These are phyloP conservation scores for Vidua macroura DNA, from an alignment of 2,113 vertebrate species.

Conservation along the genomic window DNA sequence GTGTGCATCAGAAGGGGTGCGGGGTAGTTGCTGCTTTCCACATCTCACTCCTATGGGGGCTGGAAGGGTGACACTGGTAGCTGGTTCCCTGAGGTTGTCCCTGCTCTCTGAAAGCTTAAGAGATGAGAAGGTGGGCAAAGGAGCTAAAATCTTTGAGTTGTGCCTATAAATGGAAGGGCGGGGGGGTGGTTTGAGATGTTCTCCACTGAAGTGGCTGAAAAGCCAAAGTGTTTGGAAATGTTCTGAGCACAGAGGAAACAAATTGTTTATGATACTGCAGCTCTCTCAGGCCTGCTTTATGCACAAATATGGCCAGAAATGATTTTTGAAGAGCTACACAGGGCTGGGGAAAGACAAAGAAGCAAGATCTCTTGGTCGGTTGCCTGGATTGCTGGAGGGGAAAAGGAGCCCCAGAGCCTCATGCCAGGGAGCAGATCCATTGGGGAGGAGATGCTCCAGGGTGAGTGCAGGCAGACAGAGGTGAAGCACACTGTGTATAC, in stretches of 20 bases:
- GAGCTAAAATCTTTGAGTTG: background rate
- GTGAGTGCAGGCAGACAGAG: background rate
- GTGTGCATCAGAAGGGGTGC: background rate
- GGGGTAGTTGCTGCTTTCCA: background rate
- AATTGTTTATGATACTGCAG: background rate
- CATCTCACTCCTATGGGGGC: accelerated
- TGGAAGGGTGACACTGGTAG: accelerated
- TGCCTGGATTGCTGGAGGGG: background rate
- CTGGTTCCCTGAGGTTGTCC: accelerated
- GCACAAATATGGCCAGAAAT: slow-evolving; percentile 27
- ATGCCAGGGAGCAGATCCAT: background rate
- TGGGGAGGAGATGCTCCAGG: background rate
- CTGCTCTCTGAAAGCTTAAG: background rate
- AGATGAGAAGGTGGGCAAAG: background rate
- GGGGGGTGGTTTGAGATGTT: background rate
- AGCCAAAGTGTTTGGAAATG: background rate
- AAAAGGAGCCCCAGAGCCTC: background rate
- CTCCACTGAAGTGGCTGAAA: background rate
- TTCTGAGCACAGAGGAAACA: background rate
- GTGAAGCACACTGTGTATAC: background rate
- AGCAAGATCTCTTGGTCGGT: background rate
- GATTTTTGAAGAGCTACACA: background rate
- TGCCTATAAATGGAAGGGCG: background rate
- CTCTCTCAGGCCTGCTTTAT: background rate
- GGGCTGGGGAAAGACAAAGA: background rate